Evolutionary conservation across 2,888 invertebrate species (phyloP), one percentile per base, ranked within the genome.

Genomic region (Tubulanus polymorphus): DNA sequence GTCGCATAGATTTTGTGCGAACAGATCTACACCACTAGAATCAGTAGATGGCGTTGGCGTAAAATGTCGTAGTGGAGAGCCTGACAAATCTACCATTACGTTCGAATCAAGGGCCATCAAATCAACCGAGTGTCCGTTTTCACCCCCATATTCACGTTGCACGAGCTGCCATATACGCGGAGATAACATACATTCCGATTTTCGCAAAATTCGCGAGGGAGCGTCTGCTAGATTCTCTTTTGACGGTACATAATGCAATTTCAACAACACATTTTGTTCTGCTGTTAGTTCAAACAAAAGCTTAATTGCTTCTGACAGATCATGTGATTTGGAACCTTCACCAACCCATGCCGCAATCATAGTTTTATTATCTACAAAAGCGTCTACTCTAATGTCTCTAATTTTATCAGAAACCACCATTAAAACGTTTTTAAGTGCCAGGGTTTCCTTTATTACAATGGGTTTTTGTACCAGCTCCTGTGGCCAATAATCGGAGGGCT

Each of bases 371-470:
- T 41, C 41, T 23, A 23, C 23, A 5, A 41, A 41, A 8, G 23
- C 41, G 23, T 41, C 41, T 15, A 41, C 41, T 23, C 41, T 41
- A 41, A 20, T 18, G 23, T 23, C 41, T 15, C 6, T 3, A 41
- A 41, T 41, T 3, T 41, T 5, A 8, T 5, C 6, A 8, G 3
- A 5, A 41, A 41, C 23, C 6, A 23, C 18, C 41, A 20, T 18
- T 3, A 41, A 15, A 15, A 23, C 41, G 23, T 23, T 20, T 5
- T 3, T 27, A 3, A 57, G 45, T 12, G 54, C 57, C 23, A 37
- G 37, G 5, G 41, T 23, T 23, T 41, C 54, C 27, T 54, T 57
- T 15, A 54, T 5, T 27, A 53, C 51, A 37, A 57, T 54, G 10
- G 54, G 54, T 20, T 51, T 28, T n/a, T n/a, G n/a, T 3, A 2